A percentile compares a stretch with the other conserved stretches of the same genome.
Conservation (phyloP, 1,140 invertebrate species). For the Drosophila chauvacae region DNA sequence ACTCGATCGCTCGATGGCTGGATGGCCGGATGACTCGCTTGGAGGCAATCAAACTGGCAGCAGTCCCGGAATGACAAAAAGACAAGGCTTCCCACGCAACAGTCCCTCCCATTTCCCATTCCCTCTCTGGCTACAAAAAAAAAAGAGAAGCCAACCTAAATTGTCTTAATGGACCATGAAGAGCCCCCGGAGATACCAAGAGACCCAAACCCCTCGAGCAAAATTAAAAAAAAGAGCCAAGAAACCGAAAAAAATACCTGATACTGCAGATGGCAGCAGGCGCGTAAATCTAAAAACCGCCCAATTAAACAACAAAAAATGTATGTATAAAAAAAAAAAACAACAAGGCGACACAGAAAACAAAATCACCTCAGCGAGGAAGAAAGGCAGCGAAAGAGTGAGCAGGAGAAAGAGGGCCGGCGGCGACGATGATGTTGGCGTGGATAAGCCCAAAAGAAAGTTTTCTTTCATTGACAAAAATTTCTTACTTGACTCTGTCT, state of each 20-base stretch:
- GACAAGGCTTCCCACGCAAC: slow-evolving; percentile 69
- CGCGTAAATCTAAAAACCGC: slow-evolving; percentile 69
- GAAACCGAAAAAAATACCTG: slow-evolving; percentile 19
- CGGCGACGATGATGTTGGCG: slow-evolving; percentile 53
- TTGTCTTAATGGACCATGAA: slow-evolving; percentile 82
- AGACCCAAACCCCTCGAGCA: slow-evolving; percentile 5
- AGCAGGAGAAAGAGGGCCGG: slow-evolving; percentile 30
- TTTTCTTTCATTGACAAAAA: slow-evolving; percentile 80
- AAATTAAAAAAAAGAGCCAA: neutral
- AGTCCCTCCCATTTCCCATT: slow-evolving; percentile 17
- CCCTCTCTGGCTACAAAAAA: neutral
- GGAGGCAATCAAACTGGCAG: slow-evolving; percentile 61
- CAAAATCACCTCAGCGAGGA: slow-evolving; percentile 27
- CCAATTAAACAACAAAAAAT: slow-evolving; percentile 66
- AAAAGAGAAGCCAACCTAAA: slow-evolving; percentile 69
- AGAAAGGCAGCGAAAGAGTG: slow-evolving; percentile 32
- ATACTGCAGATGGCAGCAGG: slow-evolving; percentile 59
- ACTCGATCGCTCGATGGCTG: slow-evolving; percentile 28
- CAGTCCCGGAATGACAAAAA: slow-evolving; percentile 42
- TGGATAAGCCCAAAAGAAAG: slow-evolving; percentile 79
- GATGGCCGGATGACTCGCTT: slow-evolving; percentile 15
- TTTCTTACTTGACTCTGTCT: slow-evolving; percentile 48
- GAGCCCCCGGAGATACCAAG: slow-evolving; percentile 47
- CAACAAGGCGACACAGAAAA: slow-evolving; percentile 48
- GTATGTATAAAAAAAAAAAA: slow-evolving; percentile 19